Base-by-base conservation (phyloP, 2,888 invertebrate species). In the Drosophila merina region DNA sequence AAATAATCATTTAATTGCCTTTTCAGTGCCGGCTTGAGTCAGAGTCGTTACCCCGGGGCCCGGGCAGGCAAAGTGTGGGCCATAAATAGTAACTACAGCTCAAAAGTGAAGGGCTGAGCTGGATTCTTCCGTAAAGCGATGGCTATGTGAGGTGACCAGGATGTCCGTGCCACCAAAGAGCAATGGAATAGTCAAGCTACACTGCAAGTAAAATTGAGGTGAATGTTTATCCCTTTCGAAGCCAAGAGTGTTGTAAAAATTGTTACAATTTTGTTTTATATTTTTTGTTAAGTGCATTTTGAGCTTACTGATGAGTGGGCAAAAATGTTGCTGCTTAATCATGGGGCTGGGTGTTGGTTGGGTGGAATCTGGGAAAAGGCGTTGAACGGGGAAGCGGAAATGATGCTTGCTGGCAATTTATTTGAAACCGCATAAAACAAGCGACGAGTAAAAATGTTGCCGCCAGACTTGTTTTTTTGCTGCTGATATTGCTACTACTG, bases 401-500 rank as follows among this genome's bases (percentile, higher is more conserved):
- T 57, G 57, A 55, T 72, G 71, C 59, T 72, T 54, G 48, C 56
- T 80, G 74, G 82, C 86, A 84, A 84, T 86, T 86, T 84, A 84
- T 84, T 86, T 86, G 79, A 75, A 73, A 82, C 86, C 86, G 74
- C 84, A 84, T 84, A 84, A 86, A 84, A 86, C 79, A 79, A 79
- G 75, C 75, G 73, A 69, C 73, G 72, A 72, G 77, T 64, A 74
- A 84, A 81, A 86, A 75, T 75, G 79, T 73, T 60, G 77, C 75
- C 54, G 64, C 52, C 68, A 72, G 58, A 62, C 57, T 45, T 63
- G 28, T 28, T 58, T 67, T 63, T 63, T 51, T 64, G 58, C 33
- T 66, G 66, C 57, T 62, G 57, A 20, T 47, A 42, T 57, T 57
- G 49, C 38, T 73, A 42, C 26, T 75, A 9, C 31, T 26, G 44